Conservation (phyloP, 2,113 vertebrate genomes). For the Hydrochoerus hydrochaeris region DNA sequence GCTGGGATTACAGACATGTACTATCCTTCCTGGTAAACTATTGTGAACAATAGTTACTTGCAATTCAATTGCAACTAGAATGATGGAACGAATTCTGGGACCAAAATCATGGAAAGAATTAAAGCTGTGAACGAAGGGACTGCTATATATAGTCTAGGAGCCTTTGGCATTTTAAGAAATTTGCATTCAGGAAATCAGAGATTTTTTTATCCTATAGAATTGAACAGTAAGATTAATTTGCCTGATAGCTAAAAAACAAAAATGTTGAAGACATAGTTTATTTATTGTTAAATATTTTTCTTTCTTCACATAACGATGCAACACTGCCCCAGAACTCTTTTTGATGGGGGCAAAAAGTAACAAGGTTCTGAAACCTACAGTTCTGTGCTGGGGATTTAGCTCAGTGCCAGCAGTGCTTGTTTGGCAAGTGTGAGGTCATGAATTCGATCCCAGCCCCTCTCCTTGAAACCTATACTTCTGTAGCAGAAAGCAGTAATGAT, state of each 20-base stretch:
- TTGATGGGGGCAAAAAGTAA: background rate
- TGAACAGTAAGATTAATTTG: slow-evolving; percentile 7
- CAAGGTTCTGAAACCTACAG: background rate
- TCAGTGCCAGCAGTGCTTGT: too few species aligned
- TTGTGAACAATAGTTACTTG: background rate
- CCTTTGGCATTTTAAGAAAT: slow-evolving; percentile 10
- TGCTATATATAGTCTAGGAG: background rate
- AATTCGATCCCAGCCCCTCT: too few species aligned
- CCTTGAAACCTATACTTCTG: background rate
- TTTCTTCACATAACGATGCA: slow-evolving; percentile 16
- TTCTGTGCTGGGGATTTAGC: too few species aligned
- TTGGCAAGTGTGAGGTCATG: too few species aligned
- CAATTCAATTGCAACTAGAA: background rate
- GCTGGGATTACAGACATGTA: background rate
- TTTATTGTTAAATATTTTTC: background rate
- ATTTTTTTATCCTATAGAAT: background rate
- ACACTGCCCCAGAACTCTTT: background rate
- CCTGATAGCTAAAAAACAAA: background rate
- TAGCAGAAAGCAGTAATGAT: background rate
- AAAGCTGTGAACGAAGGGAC: background rate
- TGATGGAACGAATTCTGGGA: background rate
- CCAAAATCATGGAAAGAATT: background rate
- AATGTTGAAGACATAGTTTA: background rate
- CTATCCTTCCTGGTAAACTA: background rate
- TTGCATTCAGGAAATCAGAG: background rate